Percentiles rank a stretch among this genome's conserved stretches.
phyloP scores from a whole-genome alignment of 2,113 vertebrate genomes.

The Coptodon bakossiorum region DNA sequence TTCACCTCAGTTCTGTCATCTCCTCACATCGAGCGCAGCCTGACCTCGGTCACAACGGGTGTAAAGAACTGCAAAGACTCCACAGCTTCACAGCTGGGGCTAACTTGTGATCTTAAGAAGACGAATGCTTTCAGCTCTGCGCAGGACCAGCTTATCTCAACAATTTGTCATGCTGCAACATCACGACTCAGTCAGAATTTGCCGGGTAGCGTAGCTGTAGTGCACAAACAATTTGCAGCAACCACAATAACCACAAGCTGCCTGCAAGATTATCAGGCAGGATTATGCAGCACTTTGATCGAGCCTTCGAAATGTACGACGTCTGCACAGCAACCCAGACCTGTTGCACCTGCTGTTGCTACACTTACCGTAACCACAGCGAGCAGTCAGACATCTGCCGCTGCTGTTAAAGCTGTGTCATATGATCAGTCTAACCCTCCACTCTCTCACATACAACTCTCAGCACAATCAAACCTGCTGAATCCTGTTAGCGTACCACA shows the following conservation, averaged over 20 bases:
- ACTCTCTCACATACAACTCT: not conserved
- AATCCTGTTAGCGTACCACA: not conserved
- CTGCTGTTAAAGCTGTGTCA: not conserved
- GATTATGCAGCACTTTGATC: slow-evolving; percentile 25
- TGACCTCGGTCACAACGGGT: not conserved
- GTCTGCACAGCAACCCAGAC: not conserved
- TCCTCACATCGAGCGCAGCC: not conserved
- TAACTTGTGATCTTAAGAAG: not conserved
- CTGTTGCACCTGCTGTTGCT: not conserved
- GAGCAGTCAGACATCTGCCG: not conserved
- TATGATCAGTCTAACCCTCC: not conserved
- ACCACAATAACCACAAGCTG: slow-evolving; percentile 38
- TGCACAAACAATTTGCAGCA: slow-evolving; percentile 19
- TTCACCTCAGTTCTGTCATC: not conserved
- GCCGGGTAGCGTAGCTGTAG: not conserved
- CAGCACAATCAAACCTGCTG: not conserved
- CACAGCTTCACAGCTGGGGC: not conserved
- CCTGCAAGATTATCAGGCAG: not conserved
- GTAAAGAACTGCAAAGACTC: not conserved
- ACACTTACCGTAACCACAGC: not conserved
- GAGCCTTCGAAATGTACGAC: not conserved
- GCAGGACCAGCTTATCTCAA: not conserved
- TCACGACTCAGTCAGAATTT: not conserved
- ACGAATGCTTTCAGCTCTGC: not conserved
- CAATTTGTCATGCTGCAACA: not conserved